Percentiles rank a stretch among this genome's conserved stretches.
Evolutionary conservation across 1,140 invertebrate genomes (phyloP).

Genomic region (Euura lappo): DNA sequence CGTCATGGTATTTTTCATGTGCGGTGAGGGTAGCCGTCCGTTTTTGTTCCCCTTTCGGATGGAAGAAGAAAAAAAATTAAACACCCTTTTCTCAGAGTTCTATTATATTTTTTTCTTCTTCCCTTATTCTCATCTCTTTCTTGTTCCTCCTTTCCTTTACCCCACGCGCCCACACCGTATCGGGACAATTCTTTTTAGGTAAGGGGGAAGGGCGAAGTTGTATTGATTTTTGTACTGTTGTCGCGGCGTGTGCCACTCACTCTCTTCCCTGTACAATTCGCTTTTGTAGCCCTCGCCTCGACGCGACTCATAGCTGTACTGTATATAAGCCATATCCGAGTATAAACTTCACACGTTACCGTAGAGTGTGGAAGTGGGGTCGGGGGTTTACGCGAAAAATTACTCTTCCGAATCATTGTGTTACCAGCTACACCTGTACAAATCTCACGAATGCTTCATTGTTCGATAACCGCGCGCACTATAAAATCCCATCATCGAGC

Average conservation of each 20-base stretch:
- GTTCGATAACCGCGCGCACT: neutral
- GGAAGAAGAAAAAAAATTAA: neutral
- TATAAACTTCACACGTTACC: too few species aligned
- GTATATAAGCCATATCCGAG: too few species aligned
- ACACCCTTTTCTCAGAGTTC: neutral
- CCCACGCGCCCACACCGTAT: neutral
- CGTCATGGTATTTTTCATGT: too few species aligned
- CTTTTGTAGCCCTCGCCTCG: neutral
- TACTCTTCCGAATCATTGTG: too few species aligned
- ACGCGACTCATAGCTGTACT: too few species aligned
- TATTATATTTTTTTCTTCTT: neutral
- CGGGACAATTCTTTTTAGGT: neutral
- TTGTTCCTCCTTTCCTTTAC: too few species aligned
- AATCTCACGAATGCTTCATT: neutral
- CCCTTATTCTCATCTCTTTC: too few species aligned
- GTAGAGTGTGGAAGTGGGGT: too few species aligned
- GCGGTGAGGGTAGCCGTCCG: neutral
- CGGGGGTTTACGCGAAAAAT: too few species aligned
- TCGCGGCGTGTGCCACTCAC: constrained; percentile 1
- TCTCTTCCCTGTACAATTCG: neutral
- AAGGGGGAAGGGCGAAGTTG: neutral
- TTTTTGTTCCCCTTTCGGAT: neutral
- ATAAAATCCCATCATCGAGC: neutral
- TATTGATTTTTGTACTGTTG: constrained; percentile 7
- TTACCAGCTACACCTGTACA: too few species aligned